Evolutionary conservation across 1,140 invertebrate species (phyloP), one percentile per base, ranked within the genome.

Genomic region (Heliothis subflexa): DNA sequence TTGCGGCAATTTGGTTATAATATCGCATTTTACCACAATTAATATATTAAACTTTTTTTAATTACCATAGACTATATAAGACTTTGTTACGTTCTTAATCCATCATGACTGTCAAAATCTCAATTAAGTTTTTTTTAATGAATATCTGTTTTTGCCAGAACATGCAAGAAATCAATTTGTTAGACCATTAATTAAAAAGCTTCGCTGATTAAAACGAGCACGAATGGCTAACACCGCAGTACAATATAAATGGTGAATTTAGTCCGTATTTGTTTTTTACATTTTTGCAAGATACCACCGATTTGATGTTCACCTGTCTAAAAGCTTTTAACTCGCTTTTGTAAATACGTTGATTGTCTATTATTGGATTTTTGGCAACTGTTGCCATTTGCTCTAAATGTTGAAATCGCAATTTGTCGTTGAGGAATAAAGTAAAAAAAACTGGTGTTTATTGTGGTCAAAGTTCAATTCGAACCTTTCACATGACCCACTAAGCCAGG

Each of bases 151-250:
- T 50, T 54, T 71, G 50, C 28, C 25, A 33, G 47, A 12, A 47
- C 57, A 75, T 75, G 73, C 57, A 57, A 73, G 28, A 16, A 45
- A 62, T 62, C 57, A 75, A 62, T 75, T 45, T 62, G 59, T 62
- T 13, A 45, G n/a, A 50, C 45, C 57, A 62, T 75, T 75, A 75
- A 75, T 75, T 75, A 50, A 62, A 75, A 62, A 21, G 55, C 47
- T 18, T 59, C 13, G 73, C 62, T 62, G 62, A 62, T 75, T 62
- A 45, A 75, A 40, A 21, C 73, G 10, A 4, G 12, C 57, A 75
- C 73, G 57, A 75, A 54, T 71, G 49, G 18, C 18, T 74, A 16
- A 9, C 55, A 25, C 61, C 72, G 21, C 55, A 10, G 16, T 28
- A 18, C 61, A 57, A 74, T 45, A 74, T 74, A 47, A 74, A 74